These are phyloP conservation scores for Oscheius onirici DNA, from an alignment of 2,888 invertebrate species.

Conservation along the genomic window DNA sequence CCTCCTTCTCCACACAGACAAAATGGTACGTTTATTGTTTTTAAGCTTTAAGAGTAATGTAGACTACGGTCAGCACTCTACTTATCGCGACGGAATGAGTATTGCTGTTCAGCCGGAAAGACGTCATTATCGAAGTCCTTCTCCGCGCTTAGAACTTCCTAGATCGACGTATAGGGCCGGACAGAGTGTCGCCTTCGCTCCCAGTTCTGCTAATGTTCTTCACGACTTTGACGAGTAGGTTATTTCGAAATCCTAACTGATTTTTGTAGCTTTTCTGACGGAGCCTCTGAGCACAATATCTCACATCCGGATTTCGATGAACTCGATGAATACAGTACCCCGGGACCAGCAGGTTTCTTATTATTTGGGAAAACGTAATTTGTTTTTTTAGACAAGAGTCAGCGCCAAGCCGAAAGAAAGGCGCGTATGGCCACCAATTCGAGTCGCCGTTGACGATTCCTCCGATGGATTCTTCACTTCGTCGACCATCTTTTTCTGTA, in stretches of 20 bases:
- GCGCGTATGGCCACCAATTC: no score
- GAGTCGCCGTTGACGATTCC: no score
- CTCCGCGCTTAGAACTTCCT: neutral
- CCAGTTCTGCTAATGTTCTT: neutral
- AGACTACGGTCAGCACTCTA: neutral
- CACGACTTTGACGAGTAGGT: conserved; percentile 1
- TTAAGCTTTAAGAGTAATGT: neutral
- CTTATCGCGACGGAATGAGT: neutral
- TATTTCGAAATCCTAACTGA: neutral
- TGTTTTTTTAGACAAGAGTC: neutral
- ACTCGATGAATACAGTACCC: neutral
- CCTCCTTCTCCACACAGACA: neutral
- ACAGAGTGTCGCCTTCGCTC: conserved; percentile 2
- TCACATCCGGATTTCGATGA: neutral
- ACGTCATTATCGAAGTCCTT: neutral
- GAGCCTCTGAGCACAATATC: neutral
- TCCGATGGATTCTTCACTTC: no score
- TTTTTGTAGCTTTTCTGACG: conserved; percentile 2
- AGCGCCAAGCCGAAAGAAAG: neutral
- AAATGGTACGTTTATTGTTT: neutral
- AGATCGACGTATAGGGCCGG: neutral
- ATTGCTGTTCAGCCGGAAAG: neutral
- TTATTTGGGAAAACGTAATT: neutral
- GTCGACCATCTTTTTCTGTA: no score
- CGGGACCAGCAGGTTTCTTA: neutral